Conservation (phyloP, 1,140 invertebrate species). For the Mizuhopecten yessoensis region DNA sequence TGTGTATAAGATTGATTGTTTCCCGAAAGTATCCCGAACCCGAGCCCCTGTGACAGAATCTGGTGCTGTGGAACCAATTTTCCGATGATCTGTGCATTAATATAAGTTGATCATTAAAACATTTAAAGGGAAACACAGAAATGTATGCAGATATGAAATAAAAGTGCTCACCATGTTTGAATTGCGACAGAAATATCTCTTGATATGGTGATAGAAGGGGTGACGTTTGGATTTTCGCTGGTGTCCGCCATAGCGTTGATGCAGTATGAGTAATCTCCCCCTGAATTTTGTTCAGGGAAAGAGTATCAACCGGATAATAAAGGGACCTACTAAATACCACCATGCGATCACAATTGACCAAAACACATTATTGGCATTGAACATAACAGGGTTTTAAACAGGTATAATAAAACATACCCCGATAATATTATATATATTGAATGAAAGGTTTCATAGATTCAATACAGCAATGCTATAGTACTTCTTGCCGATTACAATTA, state of each 20-base stretch:
- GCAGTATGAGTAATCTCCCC: background rate
- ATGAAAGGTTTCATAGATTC: too few relatives aligned
- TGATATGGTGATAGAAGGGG: background rate
- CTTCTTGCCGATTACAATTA: too few relatives aligned
- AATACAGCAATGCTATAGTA: too few relatives aligned
- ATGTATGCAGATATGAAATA: background rate
- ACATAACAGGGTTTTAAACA: too few relatives aligned
- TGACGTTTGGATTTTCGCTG: background rate
- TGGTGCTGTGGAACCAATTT: background rate
- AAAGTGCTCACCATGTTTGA: background rate
- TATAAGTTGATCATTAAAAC: background rate
- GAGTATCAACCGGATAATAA: background rate
- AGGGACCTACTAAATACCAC: too few relatives aligned
- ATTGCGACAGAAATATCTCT: background rate
- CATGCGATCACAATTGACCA: too few relatives aligned
- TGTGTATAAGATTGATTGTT: too few relatives aligned
- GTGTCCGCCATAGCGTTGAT: constrained; percentile 5
- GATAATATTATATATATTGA: too few relatives aligned
- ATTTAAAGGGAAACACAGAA: background rate
- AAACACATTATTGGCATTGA: too few relatives aligned
- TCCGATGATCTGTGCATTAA: background rate
- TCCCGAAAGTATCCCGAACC: too few relatives aligned
- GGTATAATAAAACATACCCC: too few relatives aligned
- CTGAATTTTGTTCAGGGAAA: background rate
- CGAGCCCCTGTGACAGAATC: too few relatives aligned